phyloP scores from a whole-genome alignment of 2,797 vertebrate genomes.

The Sarcophilus harrisii region DNA sequence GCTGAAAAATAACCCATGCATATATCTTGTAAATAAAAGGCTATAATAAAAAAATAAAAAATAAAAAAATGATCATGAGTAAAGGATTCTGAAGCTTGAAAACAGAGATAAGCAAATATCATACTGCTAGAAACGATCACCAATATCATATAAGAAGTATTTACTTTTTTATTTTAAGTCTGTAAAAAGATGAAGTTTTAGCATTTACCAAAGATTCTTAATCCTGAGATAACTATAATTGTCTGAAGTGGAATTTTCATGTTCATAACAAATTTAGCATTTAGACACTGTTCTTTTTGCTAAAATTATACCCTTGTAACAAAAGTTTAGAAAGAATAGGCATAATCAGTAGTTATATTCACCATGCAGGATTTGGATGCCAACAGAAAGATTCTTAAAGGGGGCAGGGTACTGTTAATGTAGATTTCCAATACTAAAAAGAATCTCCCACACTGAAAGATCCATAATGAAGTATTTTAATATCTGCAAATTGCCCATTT shows the following conservation, averaged over 20 bases:
- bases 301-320: conserved; percentile 7
- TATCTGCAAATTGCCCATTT: background rate
- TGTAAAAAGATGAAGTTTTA: conserved; percentile 17
- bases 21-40: too few relatives aligned
- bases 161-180: background rate
- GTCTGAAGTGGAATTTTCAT: conserved; percentile 20
- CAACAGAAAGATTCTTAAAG: conserved; percentile 25
- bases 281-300: conserved; percentile 33
- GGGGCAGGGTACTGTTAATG: conserved; percentile 18
- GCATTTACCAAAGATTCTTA: conserved; percentile 15
- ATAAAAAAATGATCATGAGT: background rate
- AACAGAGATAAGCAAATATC: background rate
- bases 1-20: too few relatives aligned
- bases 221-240: conserved; percentile 24
- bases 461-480: conserved; percentile 15
- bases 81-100: conserved; percentile 23
- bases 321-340: conserved; percentile 15
- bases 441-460: background rate
- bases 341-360: conserved; percentile 16
- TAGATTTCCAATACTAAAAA: conserved; percentile 23
- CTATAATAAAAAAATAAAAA: too few relatives aligned
- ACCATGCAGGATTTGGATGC: background rate
- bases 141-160: background rate
- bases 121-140: background rate
- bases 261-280: conserved; percentile 37